Evolutionary conservation across 2,888 invertebrate species (phyloP).

Genomic region (Napeogenes inachia): DNA sequence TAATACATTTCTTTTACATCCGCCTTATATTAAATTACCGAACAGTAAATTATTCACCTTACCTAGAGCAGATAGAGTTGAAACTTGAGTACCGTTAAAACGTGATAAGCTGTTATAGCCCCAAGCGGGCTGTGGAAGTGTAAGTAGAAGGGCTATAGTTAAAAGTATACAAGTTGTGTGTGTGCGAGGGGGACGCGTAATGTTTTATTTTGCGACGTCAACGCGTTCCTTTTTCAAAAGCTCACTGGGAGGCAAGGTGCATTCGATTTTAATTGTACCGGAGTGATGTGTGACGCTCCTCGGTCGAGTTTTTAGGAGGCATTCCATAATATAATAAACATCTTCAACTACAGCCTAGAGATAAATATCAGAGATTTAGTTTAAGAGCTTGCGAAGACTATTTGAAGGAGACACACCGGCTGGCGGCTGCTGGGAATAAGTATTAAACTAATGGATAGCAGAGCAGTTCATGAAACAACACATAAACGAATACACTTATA

Average conservation of each 20-base stretch:
- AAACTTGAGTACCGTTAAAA: background rate
- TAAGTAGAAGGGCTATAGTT: constrained; percentile 40
- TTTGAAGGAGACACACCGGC: no score
- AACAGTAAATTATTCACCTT: constrained; percentile 16
- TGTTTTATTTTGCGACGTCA: constrained; percentile 50
- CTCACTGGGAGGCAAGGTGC: constrained; percentile 73
- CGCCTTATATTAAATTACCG: background rate
- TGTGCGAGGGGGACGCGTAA: constrained; percentile 40
- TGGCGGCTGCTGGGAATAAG: no score
- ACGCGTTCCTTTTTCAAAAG: constrained; percentile 64
- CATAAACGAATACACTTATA: no score
- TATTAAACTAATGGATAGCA: background rate
- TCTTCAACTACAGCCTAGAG: background rate
- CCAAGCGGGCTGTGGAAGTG: constrained; percentile 39
- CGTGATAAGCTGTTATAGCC: constrained; percentile 4
- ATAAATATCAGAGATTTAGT: background rate
- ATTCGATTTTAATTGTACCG: constrained; percentile 68
- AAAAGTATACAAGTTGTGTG: constrained; percentile 27
- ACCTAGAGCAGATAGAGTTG: background rate
- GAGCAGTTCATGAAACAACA: no score
- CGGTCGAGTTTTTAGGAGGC: constrained; percentile 20
- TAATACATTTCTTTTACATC: constrained; percentile 19
- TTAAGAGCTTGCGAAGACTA: no score
- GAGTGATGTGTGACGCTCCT: constrained; percentile 61
- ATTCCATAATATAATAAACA: constrained; percentile 6